Base-by-base conservation (phyloP, 35 echinoderm and acorn worm genomes). In the Lytechinus variegatus region DNA sequence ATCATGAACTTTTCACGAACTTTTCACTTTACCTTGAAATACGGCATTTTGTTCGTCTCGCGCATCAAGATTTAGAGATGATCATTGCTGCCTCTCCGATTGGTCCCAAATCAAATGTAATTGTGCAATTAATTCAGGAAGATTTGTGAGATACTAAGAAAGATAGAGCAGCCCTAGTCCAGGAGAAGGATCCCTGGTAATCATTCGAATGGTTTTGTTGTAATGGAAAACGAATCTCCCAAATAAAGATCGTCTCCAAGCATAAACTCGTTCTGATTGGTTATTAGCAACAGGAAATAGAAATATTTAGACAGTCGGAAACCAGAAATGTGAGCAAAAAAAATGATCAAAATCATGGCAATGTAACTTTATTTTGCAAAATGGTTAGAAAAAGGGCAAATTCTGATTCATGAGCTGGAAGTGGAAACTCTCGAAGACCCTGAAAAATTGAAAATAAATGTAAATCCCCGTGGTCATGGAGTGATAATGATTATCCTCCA, bases 71-170 rank as follows among this genome's bases (percentile, higher is more conserved):
- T 8, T 13, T 79, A 79, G 16, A 79, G 66, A 79, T 79, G 66
- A 79, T 79, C 66, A 24, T 0, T 24, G n/a, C 19, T 79, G 66
- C 16, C 66, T 79, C n/a, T 79, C 7, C 3, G 19, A 79, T n/a
- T 79, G 66, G 66, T 79, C 66, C n/a, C 66, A 16, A 79, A 79
- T 79, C 66, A 79, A 79, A 79, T 79, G 66, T 79, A 79, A 79
- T 79, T 79, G 66, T 24, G 66, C 16, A 79, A 79, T 79, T 79
- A 79, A 79, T 79, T 19, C 66, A 79, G 14, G 66, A 79, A 79
- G n/a, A 79, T 24, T 79, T 79, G 66, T 79, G 66, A 24, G 19
- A 79, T 79, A 24, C 14, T 16, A 79, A 24, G 66, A 79, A 16
- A 24, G 21, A 79, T 79, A 71, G 14, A 79, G n/a, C 19, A 79